Evolutionary conservation across 1,140 invertebrate genomes (phyloP), one percentile per base, ranked within the genome.

Genomic region (Bombus turneri): DNA sequence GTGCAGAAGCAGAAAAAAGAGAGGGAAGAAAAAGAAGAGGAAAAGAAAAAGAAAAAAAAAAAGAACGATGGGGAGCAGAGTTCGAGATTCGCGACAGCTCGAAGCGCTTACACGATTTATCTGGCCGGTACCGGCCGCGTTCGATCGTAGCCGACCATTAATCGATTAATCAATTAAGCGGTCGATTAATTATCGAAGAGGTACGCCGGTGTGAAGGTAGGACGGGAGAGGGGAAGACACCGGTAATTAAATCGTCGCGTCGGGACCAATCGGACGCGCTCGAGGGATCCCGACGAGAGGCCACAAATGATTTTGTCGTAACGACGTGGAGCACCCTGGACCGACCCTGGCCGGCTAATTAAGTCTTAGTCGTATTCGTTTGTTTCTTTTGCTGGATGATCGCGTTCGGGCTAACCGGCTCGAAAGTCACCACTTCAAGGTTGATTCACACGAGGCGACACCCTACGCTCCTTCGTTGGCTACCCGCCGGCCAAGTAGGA

Each of bases 241-340:
- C 37, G 88, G 87, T 93, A 93, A 93, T 93, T 93, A 93, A 93
- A 93, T 93, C 89, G 89, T 93, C 91, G 91, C 87, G 91, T 92
- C 87, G 88, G 78, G 88, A 87, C 78, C 91, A 91, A 92, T 92
- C 84, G 89, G 84, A 92, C 86, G 91, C 80, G 76, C 75, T 91
- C 87, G 86, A 88, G 66, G 81, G 81, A 89, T 62, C 81, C 53
- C 88, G 79, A 89, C 86, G 87, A 90, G 86, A 88, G 87, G 84
- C 90, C 92, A 90, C 90, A 89, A 91, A 90, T 92, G 92, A 92
- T 91, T 93, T 91, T 88, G 91, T 93, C 91, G 91, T 93, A 92
- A 91, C 86, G 83, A 90, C 86, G 88, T 83, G 57, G 73, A 76
- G 85, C 87, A 91, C 87, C 87, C 87, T 76, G 84, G 83, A 79